Evolutionary conservation across 2,888 invertebrate genomes (phyloP).

Genomic region (Rhingia campestris): DNA sequence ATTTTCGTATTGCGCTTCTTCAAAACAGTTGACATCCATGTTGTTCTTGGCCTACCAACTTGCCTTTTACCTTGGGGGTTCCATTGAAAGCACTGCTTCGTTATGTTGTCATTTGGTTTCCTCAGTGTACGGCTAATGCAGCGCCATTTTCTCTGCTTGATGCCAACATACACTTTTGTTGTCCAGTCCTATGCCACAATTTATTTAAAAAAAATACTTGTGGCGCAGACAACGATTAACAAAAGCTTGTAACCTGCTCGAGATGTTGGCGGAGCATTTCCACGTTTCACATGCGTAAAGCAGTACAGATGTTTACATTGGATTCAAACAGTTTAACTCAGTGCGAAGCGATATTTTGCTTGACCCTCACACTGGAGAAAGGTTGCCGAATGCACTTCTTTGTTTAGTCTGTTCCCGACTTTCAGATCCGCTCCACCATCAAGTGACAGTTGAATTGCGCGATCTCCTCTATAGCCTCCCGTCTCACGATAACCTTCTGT

Average conservation of each 20-base stretch:
- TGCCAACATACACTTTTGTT: neutral
- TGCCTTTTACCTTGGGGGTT: too few species aligned
- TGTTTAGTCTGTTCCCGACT: too few species aligned
- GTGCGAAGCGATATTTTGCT: too few species aligned
- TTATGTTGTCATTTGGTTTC: neutral
- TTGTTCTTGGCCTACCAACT: too few species aligned
- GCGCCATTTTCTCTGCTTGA: neutral
- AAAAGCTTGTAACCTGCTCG: neutral
- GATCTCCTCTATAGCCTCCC: neutral
- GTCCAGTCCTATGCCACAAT: too few species aligned
- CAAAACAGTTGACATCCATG: too few species aligned
- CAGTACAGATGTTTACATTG: neutral
- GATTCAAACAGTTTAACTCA: neutral
- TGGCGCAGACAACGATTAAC: neutral
- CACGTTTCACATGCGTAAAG: neutral
- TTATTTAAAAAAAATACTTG: too few species aligned
- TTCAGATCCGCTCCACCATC: neutral
- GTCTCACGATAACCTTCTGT: too few species aligned
- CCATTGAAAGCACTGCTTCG: neutral
- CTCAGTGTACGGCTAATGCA: conserved; percentile 1
- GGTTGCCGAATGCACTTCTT: too few species aligned
- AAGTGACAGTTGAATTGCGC: neutral
- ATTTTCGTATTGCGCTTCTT: neutral
- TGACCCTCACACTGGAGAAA: too few species aligned
- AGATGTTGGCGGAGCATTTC: neutral